These are phyloP conservation scores for Chionis minor DNA, from an alignment of 2,113 vertebrate genomes.

Conservation along the genomic window DNA sequence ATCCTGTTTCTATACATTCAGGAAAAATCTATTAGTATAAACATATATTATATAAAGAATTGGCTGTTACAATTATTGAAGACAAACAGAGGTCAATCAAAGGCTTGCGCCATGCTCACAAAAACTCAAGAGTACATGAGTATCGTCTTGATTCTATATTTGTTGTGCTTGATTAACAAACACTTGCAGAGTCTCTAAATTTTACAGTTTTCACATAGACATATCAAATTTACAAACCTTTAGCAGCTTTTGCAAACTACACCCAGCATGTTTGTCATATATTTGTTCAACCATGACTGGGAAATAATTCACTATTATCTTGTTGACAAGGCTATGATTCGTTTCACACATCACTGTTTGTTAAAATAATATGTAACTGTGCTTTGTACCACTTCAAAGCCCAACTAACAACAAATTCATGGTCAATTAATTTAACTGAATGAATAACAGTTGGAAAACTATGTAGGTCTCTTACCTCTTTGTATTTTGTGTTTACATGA, in stretches of 20 bases:
- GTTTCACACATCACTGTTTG: constrained; percentile 71
- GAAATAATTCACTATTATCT: constrained; percentile 67
- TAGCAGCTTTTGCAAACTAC: constrained; percentile 21
- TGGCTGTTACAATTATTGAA: neutral
- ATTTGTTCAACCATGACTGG: constrained; percentile 20
- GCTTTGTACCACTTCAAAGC: constrained; percentile 51
- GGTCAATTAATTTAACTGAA: constrained; percentile 60
- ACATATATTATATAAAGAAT: neutral
- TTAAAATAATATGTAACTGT: constrained; percentile 69
- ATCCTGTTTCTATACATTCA: neutral
- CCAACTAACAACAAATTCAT: constrained; percentile 56
- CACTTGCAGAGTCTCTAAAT: neutral
- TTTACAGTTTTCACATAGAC: constrained; percentile 23
- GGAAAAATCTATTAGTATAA: neutral
- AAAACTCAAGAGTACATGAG: neutral
- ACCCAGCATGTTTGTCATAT: neutral
- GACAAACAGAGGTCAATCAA: neutral
- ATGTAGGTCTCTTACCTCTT: neutral
- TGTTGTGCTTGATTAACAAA: neutral
- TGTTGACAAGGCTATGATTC: constrained; percentile 70
- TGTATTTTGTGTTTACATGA: neutral
- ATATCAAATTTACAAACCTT: neutral
- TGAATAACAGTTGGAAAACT: constrained; percentile 35
- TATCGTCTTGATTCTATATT: neutral
- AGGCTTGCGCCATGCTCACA: neutral